Conservation (phyloP, 2,113 vertebrate genomes). For the Ornithorhynchus anatinus region DNA sequence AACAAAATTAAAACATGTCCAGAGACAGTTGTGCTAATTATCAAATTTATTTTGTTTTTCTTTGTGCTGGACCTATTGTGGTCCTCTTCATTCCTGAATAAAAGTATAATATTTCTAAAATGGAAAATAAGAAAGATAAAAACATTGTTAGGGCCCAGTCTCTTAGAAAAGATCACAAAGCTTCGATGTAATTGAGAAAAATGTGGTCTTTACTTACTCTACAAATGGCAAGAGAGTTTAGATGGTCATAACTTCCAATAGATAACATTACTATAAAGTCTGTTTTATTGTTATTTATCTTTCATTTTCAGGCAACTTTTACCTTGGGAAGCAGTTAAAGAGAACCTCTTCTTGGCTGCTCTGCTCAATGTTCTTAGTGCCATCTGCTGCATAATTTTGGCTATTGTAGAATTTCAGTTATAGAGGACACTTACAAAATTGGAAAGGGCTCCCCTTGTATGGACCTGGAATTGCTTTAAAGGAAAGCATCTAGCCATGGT, state of each 20-base stretch:
- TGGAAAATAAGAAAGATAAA: too few species aligned
- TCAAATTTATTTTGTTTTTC: too few species aligned
- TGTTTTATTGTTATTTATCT: neutral
- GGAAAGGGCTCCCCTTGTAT: neutral
- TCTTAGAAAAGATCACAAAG: neutral
- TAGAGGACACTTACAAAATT: neutral
- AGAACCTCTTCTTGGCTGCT: slow-evolving; percentile 1
- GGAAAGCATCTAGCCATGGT: neutral
- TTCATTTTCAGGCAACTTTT: neutral
- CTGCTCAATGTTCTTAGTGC: slow-evolving; percentile 59
- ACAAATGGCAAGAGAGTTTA: neutral
- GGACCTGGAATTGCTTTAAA: neutral
- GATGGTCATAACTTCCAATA: neutral
- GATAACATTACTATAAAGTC: neutral
- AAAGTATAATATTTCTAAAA: too few species aligned
- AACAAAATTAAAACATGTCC: too few species aligned
- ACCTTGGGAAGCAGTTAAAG: slow-evolving; percentile 5
- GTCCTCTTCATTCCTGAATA: too few species aligned
- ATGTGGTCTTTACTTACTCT: neutral
- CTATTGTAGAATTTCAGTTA: slow-evolving; percentile 30
- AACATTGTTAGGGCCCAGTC: neutral
- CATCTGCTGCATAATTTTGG: slow-evolving; percentile 64
- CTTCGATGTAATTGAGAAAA: neutral
- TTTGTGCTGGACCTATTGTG: too few species aligned
- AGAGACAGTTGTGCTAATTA: too few species aligned